phyloP scores from a whole-genome alignment of 37 sponge, comb jelly and placozoan species.

The Diacarnus erythraeanus region DNA sequence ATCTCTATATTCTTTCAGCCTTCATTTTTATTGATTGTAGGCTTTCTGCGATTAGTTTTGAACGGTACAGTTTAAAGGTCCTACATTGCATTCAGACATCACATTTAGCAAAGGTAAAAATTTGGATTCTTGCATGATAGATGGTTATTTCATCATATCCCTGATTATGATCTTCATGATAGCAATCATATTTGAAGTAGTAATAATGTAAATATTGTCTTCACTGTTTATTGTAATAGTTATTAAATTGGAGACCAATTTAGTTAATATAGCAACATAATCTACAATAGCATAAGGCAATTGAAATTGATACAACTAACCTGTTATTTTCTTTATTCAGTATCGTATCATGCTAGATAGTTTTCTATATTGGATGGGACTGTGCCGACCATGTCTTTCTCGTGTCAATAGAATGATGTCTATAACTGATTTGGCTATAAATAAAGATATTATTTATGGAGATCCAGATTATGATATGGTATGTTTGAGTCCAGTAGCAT shows the following conservation, averaged over 20 bases:
- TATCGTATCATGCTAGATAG: conserved; percentile 47
- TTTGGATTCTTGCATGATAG: too few relatives aligned
- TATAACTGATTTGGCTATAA: neutral
- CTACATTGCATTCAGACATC: conserved; percentile 34
- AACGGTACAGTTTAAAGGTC: conserved; percentile 32
- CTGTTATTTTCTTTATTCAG: conserved; percentile 8
- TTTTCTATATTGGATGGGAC: conserved; percentile 26
- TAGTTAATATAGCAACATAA: too few relatives aligned
- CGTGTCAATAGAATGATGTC: neutral
- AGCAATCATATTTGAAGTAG: too few relatives aligned
- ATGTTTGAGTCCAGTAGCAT: too few relatives aligned
- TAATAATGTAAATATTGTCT: too few relatives aligned
- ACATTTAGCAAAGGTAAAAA: conserved; percentile 62
- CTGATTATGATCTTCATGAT: too few relatives aligned
- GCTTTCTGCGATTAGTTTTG: conserved; percentile 43
- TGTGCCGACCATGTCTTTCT: conserved; percentile 10
- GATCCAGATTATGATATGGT: conserved; percentile 19
- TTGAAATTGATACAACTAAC: too few relatives aligned
- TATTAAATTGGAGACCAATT: too few relatives aligned
- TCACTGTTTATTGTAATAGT: too few relatives aligned
- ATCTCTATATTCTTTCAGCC: neutral
- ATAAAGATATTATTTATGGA: neutral
- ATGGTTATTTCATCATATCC: too few relatives aligned
- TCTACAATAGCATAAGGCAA: too few relatives aligned
- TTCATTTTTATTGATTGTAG: neutral